Evolutionary conservation across 2,888 invertebrate genomes (phyloP).

Genomic region (Pimpla rufipes): DNA sequence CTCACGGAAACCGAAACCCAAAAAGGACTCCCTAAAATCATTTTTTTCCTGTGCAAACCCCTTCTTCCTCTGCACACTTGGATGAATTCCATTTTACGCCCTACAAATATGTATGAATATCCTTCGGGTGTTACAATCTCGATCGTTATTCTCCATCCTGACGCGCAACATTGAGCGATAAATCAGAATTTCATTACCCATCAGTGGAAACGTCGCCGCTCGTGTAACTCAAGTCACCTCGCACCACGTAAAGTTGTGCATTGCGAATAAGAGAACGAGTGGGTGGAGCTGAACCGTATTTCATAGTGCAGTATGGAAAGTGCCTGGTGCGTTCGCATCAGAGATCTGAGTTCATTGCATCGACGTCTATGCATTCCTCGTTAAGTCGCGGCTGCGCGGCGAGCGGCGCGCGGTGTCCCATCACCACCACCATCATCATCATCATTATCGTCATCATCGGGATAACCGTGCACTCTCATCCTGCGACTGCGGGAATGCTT

Average conservation of each 20-base stretch:
- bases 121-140: not conserved
- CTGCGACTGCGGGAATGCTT: conserved; percentile 27
- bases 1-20: too few relatives aligned
- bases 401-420: conserved; percentile 37
- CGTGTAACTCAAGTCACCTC: not conserved
- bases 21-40: too few relatives aligned
- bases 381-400: conserved; percentile 48
- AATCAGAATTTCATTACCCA: conserved; percentile 7
- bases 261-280: not conserved
- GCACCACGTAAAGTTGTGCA: conserved; percentile 2
- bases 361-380: conserved; percentile 35
- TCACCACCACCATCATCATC: conserved; percentile 26
- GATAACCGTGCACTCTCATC: conserved; percentile 36
- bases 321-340: conserved; percentile 40
- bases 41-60: too few relatives aligned
- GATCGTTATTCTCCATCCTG: not conserved
- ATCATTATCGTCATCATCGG: conserved; percentile 45
- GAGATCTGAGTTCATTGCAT: conserved; percentile 29
- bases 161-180: not conserved
- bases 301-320: conserved; percentile 71
- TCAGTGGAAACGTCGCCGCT: conserved; percentile 4
- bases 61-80: not conserved
- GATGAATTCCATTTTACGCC: not conserved
- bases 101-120: conserved; percentile 2
- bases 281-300: conserved; percentile 3